These are phyloP conservation scores for Entosphenus tridentatus DNA, from an alignment of 2,113 vertebrate genomes.

Conservation along the genomic window DNA sequence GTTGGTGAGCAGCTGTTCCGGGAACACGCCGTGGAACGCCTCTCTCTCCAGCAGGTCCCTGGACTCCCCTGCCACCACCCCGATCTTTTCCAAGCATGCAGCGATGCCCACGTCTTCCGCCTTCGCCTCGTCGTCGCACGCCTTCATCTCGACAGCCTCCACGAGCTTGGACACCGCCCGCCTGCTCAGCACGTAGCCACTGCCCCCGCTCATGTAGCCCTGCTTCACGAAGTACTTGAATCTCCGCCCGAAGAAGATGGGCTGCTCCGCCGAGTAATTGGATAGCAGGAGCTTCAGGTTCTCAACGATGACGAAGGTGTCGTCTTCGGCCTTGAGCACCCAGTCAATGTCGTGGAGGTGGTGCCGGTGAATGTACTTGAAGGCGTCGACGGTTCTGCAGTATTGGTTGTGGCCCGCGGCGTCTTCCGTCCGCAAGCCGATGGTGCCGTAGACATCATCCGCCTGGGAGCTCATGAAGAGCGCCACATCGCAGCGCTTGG, in stretches of 20 bases:
- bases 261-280: conserved; percentile 29
- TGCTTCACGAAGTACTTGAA: conserved; percentile 46
- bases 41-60: conserved; percentile 40
- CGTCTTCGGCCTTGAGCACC: conserved; percentile 38
- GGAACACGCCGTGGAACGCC: conserved; percentile 30
- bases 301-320: conserved; percentile 28
- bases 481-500: conserved; percentile 22
- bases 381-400: conserved; percentile 31
- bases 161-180: conserved; percentile 51
- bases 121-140: conserved; percentile 38
- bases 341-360: conserved; percentile 26
- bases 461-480: conserved; percentile 31
- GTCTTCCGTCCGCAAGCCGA: conserved; percentile 27
- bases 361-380: conserved; percentile 31
- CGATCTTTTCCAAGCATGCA: conserved; percentile 49
- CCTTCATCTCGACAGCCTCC: conserved; percentile 31
- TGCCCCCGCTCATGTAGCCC: conserved; percentile 73
- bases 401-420: conserved; percentile 30
- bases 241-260: conserved; percentile 48
- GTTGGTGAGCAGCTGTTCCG: too few relatives aligned
- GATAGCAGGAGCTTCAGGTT: conserved; percentile 39
- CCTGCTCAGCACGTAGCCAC: conserved; percentile 61
- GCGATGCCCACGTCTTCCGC: conserved; percentile 57
- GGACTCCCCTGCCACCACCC: conserved; percentile 43
- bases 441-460: conserved; percentile 19